Conservation (phyloP, 2,888 invertebrate genomes). For the Linyphia triangularis region DNA sequence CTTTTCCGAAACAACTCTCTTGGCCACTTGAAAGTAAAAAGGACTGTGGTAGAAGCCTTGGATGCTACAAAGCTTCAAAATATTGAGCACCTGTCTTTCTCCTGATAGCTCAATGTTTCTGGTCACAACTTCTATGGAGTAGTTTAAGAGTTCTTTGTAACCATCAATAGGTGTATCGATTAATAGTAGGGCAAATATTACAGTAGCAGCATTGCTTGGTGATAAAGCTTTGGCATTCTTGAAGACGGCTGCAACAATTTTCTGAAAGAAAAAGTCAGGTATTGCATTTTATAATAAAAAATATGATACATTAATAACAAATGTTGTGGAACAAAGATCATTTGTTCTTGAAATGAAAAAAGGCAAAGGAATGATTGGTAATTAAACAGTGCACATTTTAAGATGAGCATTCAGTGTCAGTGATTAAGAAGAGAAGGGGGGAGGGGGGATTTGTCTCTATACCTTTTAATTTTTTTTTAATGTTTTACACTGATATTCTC, state of each 20-base stretch:
- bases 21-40: conserved; percentile 14
- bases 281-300: no score
- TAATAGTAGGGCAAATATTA: conserved; percentile 44
- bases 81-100: neutral
- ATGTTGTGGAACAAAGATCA: no score
- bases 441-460: no score
- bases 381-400: no score
- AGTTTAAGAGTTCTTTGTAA: conserved; percentile 28
- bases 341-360: no score
- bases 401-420: no score
- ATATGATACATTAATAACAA: no score
- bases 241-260: conserved; percentile 27
- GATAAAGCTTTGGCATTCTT: conserved; percentile 20
- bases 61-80: conserved; percentile 8
- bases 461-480: no score
- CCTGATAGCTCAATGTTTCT: conserved; percentile 18
- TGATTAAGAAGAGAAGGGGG: no score
- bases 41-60: conserved; percentile 29
- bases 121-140: conserved; percentile 29
- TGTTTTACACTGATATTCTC: no score
- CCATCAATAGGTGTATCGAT: conserved; percentile 54
- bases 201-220: conserved; percentile 29
- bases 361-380: no score
- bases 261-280: conserved; percentile 42
- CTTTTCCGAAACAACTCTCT: conserved; percentile 28